Conservation (phyloP, 2,888 invertebrate genomes). For the Branchipolynoe longqiensis region DNA sequence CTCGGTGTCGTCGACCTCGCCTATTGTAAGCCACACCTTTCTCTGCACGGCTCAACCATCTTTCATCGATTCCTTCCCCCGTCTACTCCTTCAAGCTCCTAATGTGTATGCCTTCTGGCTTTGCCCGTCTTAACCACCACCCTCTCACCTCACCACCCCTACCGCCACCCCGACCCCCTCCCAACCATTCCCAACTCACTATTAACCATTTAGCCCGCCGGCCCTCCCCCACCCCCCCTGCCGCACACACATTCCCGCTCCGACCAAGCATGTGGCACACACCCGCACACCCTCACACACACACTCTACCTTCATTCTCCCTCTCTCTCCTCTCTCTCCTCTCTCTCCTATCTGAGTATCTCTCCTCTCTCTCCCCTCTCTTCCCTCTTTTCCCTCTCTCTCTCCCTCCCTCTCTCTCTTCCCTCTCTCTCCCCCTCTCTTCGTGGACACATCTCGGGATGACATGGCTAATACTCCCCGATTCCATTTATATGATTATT, state of each 20-base stretch:
- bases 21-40: slow-evolving; percentile 45
- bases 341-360: not conserved
- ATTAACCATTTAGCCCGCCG: too few species aligned
- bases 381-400: not conserved
- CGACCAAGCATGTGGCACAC: too few species aligned
- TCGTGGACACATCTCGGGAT: not conserved
- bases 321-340: not conserved
- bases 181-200: too few species aligned
- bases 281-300: not conserved
- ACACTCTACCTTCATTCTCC: not conserved
- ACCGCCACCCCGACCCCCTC: too few species aligned
- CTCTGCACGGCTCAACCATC: slow-evolving; percentile 6
- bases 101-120: slow-evolving; percentile 41
- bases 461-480: slow-evolving; percentile 22
- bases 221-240: too few species aligned
- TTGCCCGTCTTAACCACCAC: not conserved
- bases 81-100: slow-evolving; percentile 20
- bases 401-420: not conserved
- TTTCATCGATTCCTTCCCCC: not conserved
- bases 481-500: slow-evolving; percentile 39
- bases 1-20: slow-evolving; percentile 15
- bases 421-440: not conserved
- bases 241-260: too few species aligned
- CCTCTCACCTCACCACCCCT: not conserved
- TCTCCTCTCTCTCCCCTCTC: not conserved